phyloP scores from a whole-genome alignment of 2,888 invertebrate genomes.

The Gisinianus flammeolus region DNA sequence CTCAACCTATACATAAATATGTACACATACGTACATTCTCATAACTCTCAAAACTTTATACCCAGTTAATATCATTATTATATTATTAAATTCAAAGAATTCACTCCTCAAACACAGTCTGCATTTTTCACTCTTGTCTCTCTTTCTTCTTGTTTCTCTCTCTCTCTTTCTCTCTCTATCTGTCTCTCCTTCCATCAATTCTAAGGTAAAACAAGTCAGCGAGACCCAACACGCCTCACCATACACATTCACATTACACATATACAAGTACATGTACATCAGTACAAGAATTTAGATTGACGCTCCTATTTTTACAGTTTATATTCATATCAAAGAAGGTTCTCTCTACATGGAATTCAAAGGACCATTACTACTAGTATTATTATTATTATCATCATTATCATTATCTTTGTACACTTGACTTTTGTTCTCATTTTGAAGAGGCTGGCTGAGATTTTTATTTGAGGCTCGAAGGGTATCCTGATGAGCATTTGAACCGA shows the following conservation, averaged over 20 bases:
- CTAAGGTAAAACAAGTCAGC: neutral
- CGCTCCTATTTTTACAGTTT: no score
- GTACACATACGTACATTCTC: neutral
- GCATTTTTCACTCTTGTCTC: neutral
- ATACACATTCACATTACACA: neutral
- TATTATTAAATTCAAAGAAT: conserved; percentile 13
- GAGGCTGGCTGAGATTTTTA: conserved; percentile 19
- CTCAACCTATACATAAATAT: no score
- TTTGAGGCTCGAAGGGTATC: conserved; percentile 1
- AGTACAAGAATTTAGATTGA: no score
- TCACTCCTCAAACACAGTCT: neutral
- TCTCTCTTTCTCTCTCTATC: neutral
- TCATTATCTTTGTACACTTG: conserved; percentile 13
- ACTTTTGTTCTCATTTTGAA: conserved; percentile 6
- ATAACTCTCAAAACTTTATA: neutral
- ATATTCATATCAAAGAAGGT: neutral
- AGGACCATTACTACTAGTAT: neutral
- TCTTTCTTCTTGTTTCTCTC: neutral
- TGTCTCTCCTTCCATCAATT: neutral
- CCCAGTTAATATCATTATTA: neutral
- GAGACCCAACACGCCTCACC: neutral
- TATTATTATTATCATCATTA: neutral
- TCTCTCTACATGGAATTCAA: neutral
- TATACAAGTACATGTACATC: neutral
- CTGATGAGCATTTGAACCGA: neutral